Base-by-base conservation (phyloP, 2,888 invertebrate genomes). In the Pyrocoelia pectoralis region DNA sequence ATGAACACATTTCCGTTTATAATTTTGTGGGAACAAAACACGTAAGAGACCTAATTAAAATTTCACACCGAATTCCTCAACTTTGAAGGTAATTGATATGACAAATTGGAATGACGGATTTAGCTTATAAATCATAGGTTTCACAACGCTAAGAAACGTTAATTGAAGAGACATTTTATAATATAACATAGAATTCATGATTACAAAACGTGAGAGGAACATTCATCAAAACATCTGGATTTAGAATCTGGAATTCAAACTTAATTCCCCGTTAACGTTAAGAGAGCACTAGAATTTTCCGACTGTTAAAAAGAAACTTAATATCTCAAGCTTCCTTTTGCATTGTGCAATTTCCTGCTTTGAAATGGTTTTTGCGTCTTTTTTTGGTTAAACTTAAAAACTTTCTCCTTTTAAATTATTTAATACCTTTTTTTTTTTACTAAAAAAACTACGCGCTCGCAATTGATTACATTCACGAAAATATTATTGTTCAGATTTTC, bases 201-300 rank as follows among this genome's bases (percentile, higher is more conserved):
- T 54, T 55, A 50, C 41, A 9, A 48, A 55, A 50, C 54, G 60
- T 54, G 54, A 54, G 54, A 49, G 15, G 28, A 51, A 38, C 49
- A 60, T 60, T 60, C 49, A 60, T 41, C 40, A 24, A 50, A 60
- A 54, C 60, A 60, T 58, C 58, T 58, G 56, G 46, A 46, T 46
- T 15, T 46, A 17, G 18, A 46, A 46, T 46, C 40, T 53, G 41
- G 38, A 57, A 49, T 49, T 13, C 17, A 18, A 40, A 40, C 40
- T 18, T 57, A 57, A 50, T 50, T 50, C 43, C 17, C 14, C 51
- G 14, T 40, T 40, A 41, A 38, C 48, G 38, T 13, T 41, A 57
- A 54, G 55, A 51, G 17, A 46, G 18, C 53, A 54, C 43, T 33
- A 43, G 33, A 50, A 46, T 55, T 55, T 50, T 49, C 8, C 19